These are phyloP conservation scores for Peromyscus melanophrys DNA, from an alignment of 2,797 vertebrate species.

Conservation along the genomic window DNA sequence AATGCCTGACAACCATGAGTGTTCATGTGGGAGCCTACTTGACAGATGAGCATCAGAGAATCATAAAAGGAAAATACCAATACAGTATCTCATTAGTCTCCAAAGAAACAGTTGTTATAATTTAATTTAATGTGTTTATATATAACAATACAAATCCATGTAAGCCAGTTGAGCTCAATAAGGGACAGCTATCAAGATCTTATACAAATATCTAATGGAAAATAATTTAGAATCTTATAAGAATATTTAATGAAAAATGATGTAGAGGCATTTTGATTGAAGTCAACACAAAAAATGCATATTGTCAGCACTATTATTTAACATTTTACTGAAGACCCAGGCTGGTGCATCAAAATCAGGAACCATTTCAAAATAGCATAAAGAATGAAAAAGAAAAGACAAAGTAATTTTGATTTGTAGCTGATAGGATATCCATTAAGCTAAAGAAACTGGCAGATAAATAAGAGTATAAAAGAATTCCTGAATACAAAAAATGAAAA, in stretches of 20 bases:
- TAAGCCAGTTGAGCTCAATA: not conserved
- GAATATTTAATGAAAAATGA: constrained; percentile 18
- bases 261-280: constrained; percentile 59
- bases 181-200: not conserved
- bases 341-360: not conserved
- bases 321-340: constrained; percentile 51
- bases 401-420: constrained; percentile 49
- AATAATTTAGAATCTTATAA: not conserved
- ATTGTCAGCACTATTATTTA: constrained; percentile 23
- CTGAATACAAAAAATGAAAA: constrained; percentile 25
- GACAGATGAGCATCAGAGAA: not conserved
- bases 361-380: not conserved
- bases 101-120: constrained; percentile 15
- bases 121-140: not conserved
- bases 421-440: not conserved
- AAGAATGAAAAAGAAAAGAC: not conserved
- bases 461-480: not conserved
- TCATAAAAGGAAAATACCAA: not conserved
- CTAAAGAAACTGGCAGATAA: constrained; percentile 6
- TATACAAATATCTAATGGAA: constrained; percentile 18
- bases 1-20: not conserved
- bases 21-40: not conserved
- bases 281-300: not conserved
- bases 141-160: not conserved
- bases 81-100: not conserved